Evolutionary conservation across 2,113 vertebrate genomes (phyloP).

Genomic region (Hippopotamus amphibius): DNA sequence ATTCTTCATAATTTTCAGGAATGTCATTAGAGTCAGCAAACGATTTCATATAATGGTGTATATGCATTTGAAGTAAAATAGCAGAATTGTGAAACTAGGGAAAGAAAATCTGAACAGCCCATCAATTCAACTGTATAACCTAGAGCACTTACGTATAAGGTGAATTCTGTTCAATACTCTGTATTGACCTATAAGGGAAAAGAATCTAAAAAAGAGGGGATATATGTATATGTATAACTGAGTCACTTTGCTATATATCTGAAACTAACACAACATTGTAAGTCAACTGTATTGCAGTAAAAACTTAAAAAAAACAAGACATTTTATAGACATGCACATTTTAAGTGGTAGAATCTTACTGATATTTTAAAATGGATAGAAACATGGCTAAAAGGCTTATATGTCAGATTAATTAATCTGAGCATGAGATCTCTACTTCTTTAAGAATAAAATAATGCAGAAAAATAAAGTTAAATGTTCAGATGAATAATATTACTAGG

Average conservation of each 20-base stretch:
- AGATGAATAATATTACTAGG: not conserved
- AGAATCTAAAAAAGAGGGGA: not conserved
- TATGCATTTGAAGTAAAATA: not conserved
- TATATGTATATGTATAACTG: not conserved
- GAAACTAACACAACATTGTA: not conserved
- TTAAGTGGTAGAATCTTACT: not conserved
- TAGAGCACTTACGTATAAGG: not conserved
- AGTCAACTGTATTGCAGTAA: not conserved
- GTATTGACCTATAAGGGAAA: not conserved
- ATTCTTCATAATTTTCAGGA: conserved; percentile 14
- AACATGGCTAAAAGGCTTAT: not conserved
- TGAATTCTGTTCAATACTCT: not conserved
- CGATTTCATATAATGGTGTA: not conserved
- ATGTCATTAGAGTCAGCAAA: not conserved
- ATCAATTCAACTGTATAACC: not conserved
- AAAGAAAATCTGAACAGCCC: not conserved
- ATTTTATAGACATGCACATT: not conserved
- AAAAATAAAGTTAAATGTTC: not conserved
- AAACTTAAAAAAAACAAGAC: not conserved
- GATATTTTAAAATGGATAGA: not conserved
- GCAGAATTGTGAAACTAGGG: not conserved
- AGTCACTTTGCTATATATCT: not conserved
- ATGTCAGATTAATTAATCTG: not conserved
- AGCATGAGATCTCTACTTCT: not conserved
- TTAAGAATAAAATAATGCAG: not conserved